Conservation (phyloP, 2,888 invertebrate species). For the Chaitophorus viminalis region DNA sequence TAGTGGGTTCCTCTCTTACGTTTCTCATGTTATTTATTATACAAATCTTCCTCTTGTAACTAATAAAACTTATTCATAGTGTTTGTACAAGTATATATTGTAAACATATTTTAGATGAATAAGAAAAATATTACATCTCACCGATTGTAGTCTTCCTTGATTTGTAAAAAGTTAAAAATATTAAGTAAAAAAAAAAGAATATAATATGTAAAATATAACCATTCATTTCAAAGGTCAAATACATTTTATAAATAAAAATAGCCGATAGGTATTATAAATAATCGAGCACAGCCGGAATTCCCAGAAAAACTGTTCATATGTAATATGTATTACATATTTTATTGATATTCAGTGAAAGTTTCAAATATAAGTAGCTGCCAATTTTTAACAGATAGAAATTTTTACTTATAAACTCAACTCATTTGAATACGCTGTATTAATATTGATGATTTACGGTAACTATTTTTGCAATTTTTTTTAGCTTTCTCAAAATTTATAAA, state of each 20-base stretch:
- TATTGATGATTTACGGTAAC: constrained; percentile 12
- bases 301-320: not conserved
- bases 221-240: not conserved
- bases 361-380: constrained; percentile 5
- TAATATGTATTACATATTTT: not conserved
- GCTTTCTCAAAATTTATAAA: constrained; percentile 39
- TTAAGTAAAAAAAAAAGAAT: not conserved
- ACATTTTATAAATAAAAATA: not conserved
- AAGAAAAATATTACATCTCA: not conserved
- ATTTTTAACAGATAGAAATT: constrained; percentile 23
- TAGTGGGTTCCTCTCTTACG: too few species aligned
- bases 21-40: too few species aligned
- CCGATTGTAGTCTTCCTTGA: not conserved
- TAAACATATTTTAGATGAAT: too few species aligned
- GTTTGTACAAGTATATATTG: too few species aligned
- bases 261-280: not conserved
- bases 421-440: constrained; percentile 34
- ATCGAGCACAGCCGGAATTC: not conserved
- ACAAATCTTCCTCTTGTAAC: too few species aligned
- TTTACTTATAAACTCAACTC: not conserved
- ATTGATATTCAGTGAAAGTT: constrained; percentile 36
- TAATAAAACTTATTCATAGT: too few species aligned
- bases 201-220: not conserved
- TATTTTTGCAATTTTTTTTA: not conserved
- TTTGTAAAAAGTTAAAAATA: not conserved